A percentile compares a stretch with the other conserved stretches of the same genome.
These are phyloP conservation scores for Leistus spinibarbis DNA, from an alignment of 2,888 invertebrate species.

Conservation along the genomic window DNA sequence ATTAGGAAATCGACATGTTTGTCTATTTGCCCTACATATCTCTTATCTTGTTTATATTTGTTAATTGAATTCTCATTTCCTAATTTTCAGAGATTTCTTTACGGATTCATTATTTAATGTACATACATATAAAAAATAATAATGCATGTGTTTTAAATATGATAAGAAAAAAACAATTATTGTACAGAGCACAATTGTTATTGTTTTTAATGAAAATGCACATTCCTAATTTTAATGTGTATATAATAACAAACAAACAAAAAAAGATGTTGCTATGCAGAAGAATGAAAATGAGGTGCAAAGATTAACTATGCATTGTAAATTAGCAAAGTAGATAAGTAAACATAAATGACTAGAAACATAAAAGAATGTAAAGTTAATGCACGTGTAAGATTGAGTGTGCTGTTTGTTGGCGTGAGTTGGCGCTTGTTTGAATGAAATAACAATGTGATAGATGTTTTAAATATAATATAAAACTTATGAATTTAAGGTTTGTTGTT, in stretches of 20 bases:
- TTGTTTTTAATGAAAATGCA: constrained; percentile 15
- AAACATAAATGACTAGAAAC: constrained; percentile 1
- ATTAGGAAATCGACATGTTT: constrained; percentile 18
- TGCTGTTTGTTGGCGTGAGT: constrained; percentile 11
- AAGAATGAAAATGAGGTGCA: constrained; percentile 20
- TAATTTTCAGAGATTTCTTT: constrained; percentile 11
- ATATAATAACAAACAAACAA: constrained; percentile 3
- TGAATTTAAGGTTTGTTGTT: constrained; percentile 26
- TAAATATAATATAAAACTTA: constrained; percentile 26
- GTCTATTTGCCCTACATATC: constrained; percentile 27
- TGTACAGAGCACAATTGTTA: constrained; percentile 20
- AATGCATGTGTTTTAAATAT: constrained; percentile 19
- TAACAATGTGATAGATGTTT: constrained; percentile 38
- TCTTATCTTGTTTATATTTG: background rate
- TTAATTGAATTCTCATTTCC: constrained; percentile 13
- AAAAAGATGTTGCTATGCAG: constrained; percentile 26
- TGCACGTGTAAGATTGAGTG: constrained; percentile 13
- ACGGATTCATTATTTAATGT: constrained; percentile 6
- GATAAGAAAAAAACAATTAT: constrained; percentile 26
- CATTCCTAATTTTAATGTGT: constrained; percentile 32
- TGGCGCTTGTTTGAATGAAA: constrained; percentile 31
- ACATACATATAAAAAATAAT: constrained; percentile 12
- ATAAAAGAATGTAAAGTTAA: constrained; percentile 14
- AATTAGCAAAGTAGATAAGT: constrained; percentile 12
- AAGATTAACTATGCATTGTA: constrained; percentile 28